Conservation (phyloP, 64 coral and sea anemone species). For the Montipora cactus region DNA sequence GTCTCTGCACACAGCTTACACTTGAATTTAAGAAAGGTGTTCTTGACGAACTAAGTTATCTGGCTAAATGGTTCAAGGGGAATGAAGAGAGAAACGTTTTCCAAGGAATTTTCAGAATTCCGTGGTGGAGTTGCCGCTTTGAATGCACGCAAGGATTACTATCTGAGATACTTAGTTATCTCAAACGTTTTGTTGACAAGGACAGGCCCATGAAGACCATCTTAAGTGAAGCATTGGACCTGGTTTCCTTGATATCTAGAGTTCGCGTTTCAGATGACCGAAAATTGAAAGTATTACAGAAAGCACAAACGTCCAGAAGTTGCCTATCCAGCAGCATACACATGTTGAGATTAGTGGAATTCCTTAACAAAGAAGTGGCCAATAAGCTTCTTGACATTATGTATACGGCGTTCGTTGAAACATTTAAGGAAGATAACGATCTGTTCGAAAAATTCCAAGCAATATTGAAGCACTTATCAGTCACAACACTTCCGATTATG, state of each 20-base stretch:
- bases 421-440: background rate
- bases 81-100: background rate
- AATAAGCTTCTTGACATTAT: slow-evolving; percentile 16
- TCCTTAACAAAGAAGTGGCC: background rate
- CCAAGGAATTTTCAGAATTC: background rate
- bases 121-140: background rate
- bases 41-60: background rate
- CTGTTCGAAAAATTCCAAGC: background rate
- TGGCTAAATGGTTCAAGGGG: background rate
- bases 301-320: background rate
- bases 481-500: background rate
- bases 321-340: background rate
- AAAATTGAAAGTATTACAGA: background rate
- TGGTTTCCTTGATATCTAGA: background rate
- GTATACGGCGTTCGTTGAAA: background rate
- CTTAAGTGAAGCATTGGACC: background rate
- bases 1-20: background rate
- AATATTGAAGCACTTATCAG: rapidly evolving
- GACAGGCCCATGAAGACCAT: no score
- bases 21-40: background rate
- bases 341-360: background rate
- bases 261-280: background rate
- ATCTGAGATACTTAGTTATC: background rate
- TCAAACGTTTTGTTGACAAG: background rate
- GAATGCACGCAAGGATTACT: background rate